Conservation (phyloP, 1,140 invertebrate species). For the Lepidurus arcticus region DNA sequence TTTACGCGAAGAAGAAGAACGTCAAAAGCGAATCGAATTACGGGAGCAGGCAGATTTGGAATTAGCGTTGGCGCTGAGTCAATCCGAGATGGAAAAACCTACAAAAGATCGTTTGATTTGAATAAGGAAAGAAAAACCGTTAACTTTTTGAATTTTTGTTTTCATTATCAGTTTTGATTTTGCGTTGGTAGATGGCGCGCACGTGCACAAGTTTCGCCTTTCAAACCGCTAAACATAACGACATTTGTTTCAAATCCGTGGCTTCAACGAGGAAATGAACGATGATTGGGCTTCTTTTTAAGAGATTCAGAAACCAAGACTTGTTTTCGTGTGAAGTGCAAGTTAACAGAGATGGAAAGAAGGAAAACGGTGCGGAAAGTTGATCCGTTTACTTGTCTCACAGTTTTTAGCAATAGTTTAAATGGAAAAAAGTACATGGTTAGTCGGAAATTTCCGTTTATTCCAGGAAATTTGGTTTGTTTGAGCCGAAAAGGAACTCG, state of each 20-base stretch:
- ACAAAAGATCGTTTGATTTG: neutral
- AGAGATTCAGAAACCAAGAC: neutral
- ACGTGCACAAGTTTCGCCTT: too few relatives aligned
- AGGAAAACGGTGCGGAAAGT: neutral
- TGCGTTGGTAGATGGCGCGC: too few relatives aligned
- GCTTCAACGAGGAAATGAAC: too few relatives aligned
- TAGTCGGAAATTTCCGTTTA: neutral
- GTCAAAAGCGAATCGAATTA: conserved; percentile 39
- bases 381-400: conserved; percentile 14
- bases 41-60: conserved; percentile 46
- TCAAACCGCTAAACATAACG: too few relatives aligned
- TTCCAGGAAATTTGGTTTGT: neutral
- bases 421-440: conserved; percentile 13
- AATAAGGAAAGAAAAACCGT: neutral
- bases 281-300: neutral
- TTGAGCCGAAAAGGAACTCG: neutral
- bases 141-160: neutral
- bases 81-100: conserved; percentile 30
- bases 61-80: conserved; percentile 44
- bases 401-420: conserved; percentile 7
- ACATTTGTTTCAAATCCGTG: too few relatives aligned
- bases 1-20: conserved; percentile 42
- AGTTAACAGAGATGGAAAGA: neutral
- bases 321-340: neutral
- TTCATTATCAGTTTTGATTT: too few relatives aligned